A percentile compares a stretch with the other conserved stretches of the same genome.
Conservation (phyloP, 2,113 vertebrate genomes). For the Atrichornis clamosus region DNA sequence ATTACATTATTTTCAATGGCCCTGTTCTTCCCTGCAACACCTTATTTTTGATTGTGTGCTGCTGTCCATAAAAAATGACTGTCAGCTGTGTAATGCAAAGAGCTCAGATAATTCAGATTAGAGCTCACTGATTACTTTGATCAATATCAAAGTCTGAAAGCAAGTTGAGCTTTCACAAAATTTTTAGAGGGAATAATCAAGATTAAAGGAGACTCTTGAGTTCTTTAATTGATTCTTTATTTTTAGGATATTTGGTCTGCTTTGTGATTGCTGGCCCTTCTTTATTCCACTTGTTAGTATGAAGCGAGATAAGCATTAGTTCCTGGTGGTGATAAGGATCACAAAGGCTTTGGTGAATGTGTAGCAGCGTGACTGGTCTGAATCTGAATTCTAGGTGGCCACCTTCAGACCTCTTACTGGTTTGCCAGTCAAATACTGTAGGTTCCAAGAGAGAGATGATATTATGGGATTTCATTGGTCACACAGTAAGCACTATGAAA, state of each 20-base stretch:
- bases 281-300: neutral
- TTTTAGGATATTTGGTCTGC: neutral
- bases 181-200: neutral
- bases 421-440: neutral
- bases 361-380: neutral
- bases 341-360: neutral
- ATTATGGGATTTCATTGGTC: neutral
- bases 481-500: neutral
- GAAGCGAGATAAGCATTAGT: neutral
- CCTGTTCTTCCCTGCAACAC: neutral
- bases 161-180: neutral
- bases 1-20: neutral
- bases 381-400: neutral
- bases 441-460: rapidly evolving
- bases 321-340: neutral
- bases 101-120: neutral
- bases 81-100: neutral
- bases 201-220: neutral
- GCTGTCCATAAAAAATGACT: neutral
- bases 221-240: neutral
- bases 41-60: constrained; percentile 22
- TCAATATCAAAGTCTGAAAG: neutral
- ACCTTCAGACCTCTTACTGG: neutral
- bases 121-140: neutral
- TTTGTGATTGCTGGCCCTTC: neutral